phyloP scores from a whole-genome alignment of 2,888 invertebrate genomes.

The Tortrix viridana region DNA sequence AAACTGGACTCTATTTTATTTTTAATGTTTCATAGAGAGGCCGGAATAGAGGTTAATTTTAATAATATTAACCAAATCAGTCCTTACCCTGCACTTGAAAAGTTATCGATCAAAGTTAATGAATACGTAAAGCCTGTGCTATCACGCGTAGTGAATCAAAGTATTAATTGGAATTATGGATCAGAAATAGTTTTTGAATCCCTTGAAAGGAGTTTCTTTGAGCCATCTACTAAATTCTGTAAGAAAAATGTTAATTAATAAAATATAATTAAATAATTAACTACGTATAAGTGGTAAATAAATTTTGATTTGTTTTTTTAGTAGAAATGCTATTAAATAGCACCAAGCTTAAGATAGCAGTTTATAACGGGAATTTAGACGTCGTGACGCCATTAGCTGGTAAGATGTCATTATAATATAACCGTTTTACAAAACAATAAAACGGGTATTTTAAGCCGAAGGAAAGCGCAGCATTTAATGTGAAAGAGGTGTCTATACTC shows the following conservation, averaged over 20 bases:
- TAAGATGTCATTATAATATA: conserved; percentile 43
- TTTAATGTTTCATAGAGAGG: conserved; percentile 52
- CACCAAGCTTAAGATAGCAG: conserved; percentile 65
- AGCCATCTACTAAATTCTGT: conserved; percentile 71
- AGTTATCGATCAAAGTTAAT: conserved; percentile 59
- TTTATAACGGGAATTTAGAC: conserved; percentile 76
- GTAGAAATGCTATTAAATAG: conserved; percentile 70
- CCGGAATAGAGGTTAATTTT: conserved; percentile 60
- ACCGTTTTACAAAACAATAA: no score
- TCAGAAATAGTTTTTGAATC: conserved; percentile 57
- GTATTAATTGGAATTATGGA: conserved; percentile 61
- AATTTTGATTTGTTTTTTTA: conserved; percentile 50
- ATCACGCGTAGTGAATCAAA: conserved; percentile 61
- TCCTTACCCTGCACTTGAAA: conserved; percentile 58
- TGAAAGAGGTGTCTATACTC: no score
- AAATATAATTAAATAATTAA: neutral
- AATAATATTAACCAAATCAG: conserved; percentile 66
- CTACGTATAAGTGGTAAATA: neutral
- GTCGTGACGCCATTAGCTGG: conserved; percentile 72
- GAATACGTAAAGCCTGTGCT: conserved; percentile 67
- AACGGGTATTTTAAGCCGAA: no score
- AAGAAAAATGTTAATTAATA: conserved; percentile 45
- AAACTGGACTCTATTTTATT: conserved; percentile 54
- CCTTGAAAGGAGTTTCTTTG: conserved; percentile 60
- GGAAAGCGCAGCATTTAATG: no score